Evolutionary conservation across 1,140 invertebrate genomes (phyloP), one percentile per base, ranked within the genome.

Genomic region (Drosophila lini): DNA sequence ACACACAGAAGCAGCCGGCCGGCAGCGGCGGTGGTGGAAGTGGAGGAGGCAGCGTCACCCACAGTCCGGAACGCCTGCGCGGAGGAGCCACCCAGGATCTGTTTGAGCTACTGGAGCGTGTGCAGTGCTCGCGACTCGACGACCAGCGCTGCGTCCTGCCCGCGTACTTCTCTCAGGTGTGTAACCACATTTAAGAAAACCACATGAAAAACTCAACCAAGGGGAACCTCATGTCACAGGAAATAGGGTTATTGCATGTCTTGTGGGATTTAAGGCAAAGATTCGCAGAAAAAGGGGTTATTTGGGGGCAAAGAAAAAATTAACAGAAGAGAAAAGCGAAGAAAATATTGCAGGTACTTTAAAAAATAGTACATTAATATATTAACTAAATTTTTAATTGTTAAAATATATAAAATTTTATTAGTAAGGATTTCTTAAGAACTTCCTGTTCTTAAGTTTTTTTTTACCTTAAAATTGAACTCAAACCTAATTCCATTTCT

Each of bases 81-180:
- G 95, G 95, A 58, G 95, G 95, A 58, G 95, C 96, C 38, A 96
- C 96, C 55, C 95, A 96, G 86, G 96, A 97, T 93, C 94, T 97
- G 41, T 97, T 98, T 92, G 97, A 98, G 92, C 93, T 99, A 67
- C 93, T 99, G 73, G 97, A 98, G 92, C 94, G 96, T 92, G 96
- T 98, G 59, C 97, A 98, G 93, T 97, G 97, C 94, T 97, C 97
- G 61, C 94, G 98, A 47, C 93, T 99, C 83, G 98, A 99, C 91
- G 98, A 99, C 93, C 98, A 99, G 93, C 95, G 98, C 93, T 98
- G 97, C 92, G 97, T 97, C 64, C 94, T 98, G 78, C 97, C 97
- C 48, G 94, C 96, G 15, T 97, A 97, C 93, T 97, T 97, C 92
- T 95, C 95, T 91, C 96, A 97, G 96, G 97, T 97, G 94, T 93